phyloP scores from a whole-genome alignment of 1,140 invertebrate genomes.

The Bombus superbus region DNA sequence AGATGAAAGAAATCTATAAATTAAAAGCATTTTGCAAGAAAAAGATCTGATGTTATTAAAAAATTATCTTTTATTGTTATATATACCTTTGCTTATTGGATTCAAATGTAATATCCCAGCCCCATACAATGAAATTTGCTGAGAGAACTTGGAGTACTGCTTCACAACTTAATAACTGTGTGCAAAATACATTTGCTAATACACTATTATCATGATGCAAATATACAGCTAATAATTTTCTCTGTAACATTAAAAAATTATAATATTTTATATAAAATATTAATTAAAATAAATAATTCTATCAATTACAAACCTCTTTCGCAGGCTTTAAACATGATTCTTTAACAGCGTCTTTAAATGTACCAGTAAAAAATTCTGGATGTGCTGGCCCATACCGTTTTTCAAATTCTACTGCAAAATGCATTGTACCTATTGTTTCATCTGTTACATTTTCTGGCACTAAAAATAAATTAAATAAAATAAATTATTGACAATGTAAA shows the following conservation, averaged over 20 bases:
- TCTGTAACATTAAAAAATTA: constrained; percentile 84
- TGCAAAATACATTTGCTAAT: constrained; percentile 97
- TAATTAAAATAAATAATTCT: background rate
- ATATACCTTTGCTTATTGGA: constrained; percentile 91
- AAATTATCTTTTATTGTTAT: constrained; percentile 12
- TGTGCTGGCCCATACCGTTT: constrained; percentile 90
- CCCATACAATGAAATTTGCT: constrained; percentile 95
- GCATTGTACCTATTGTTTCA: constrained; percentile 92
- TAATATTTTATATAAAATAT: background rate
- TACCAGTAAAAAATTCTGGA: constrained; percentile 95
- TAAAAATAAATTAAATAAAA: constrained; percentile 77
- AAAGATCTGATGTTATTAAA: background rate
- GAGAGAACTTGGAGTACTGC: constrained; percentile 93
- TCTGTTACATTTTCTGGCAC: constrained; percentile 94
- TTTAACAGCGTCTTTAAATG: constrained; percentile 93
- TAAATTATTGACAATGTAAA: background rate
- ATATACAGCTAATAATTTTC: constrained; percentile 95
- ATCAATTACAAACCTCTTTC: constrained; percentile 89
- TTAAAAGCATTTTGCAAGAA: constrained; percentile 46
- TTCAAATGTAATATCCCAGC: constrained; percentile 96
- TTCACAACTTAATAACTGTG: constrained; percentile 95
- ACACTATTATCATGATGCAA: constrained; percentile 97
- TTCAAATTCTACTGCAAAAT: constrained; percentile 93
- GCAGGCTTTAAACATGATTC: constrained; percentile 93
- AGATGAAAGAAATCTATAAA: constrained; percentile 86